These are phyloP conservation scores for Nematostella vectensis DNA, from an alignment of 92 coral and sea anemone species.

Conservation along the genomic window DNA sequence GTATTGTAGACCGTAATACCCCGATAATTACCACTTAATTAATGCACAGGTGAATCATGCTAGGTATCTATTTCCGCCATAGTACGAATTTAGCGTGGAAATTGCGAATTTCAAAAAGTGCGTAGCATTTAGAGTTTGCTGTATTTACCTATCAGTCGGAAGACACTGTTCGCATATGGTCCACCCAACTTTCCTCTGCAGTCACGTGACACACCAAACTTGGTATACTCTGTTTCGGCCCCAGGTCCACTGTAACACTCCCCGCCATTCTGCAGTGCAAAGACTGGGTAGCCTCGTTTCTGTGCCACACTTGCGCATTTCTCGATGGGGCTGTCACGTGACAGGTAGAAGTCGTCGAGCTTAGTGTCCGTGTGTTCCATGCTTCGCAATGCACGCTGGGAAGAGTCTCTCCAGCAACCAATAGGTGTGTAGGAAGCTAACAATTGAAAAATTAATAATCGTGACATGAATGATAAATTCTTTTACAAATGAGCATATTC, in stretches of 20 bases:
- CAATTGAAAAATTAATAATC: not conserved
- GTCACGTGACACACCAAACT: constrained; percentile 71
- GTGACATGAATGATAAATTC: not conserved
- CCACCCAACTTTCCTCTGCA: constrained; percentile 79
- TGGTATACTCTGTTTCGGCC: constrained; percentile 51
- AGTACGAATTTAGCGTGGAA: too few species aligned
- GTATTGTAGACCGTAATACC: too few species aligned
- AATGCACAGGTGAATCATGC: too few species aligned
- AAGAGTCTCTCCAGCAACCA: constrained; percentile 85
- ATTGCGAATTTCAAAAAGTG: too few species aligned
- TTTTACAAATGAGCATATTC: not conserved
- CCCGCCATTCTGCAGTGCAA: constrained; percentile 89
- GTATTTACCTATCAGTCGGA: constrained; percentile 75
- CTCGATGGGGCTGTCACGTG: constrained; percentile 46
- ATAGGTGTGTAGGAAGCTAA: constrained; percentile 54
- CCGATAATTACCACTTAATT: too few species aligned
- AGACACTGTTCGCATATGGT: constrained; percentile 76
- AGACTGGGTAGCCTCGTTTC: constrained; percentile 66
- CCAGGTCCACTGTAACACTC: constrained; percentile 77
- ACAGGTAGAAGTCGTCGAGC: constrained; percentile 55
- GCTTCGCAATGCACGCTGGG: constrained; percentile 37
- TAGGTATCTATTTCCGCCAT: too few species aligned
- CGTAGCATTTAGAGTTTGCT: too few species aligned
- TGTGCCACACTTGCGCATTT: constrained; percentile 87
- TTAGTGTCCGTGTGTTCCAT: constrained; percentile 68